These are phyloP conservation scores for Adelognathus sp. DNA, from an alignment of 2,888 invertebrate genomes.

Conservation along the genomic window DNA sequence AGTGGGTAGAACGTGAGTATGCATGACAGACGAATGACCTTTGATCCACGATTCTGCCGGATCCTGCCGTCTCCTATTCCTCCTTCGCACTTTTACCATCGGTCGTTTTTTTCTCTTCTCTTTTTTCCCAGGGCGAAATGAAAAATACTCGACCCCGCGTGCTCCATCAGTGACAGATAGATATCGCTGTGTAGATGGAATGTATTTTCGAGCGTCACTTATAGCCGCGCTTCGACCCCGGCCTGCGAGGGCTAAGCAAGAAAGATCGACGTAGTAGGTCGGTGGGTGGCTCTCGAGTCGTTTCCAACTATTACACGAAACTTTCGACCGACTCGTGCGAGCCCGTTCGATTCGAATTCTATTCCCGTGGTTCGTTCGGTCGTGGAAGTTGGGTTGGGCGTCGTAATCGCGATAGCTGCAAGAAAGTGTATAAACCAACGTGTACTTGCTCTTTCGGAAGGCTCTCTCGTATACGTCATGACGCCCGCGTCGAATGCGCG, in stretches of 20 bases:
- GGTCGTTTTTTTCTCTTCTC: neutral
- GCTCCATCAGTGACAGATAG: neutral
- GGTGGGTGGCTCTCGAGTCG: neutral
- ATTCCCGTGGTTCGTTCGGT: slow-evolving; percentile 57
- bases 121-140: neutral
- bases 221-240: neutral
- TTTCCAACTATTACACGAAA: slow-evolving; percentile 64
- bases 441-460: slow-evolving; percentile 1
- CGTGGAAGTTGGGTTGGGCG: neutral
- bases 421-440: slow-evolving; percentile 4
- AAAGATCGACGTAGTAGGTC: neutral
- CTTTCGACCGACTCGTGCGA: slow-evolving; percentile 46
- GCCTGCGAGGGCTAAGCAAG: neutral
- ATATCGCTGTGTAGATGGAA: neutral
- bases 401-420: neutral
- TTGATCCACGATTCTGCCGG: neutral
- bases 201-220: slow-evolving; percentile 26
- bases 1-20: neutral
- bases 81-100: neutral
- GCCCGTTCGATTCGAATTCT: slow-evolving; percentile 67
- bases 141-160: neutral
- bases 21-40: neutral
- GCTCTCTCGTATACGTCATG: slow-evolving; percentile 13
- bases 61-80: neutral
- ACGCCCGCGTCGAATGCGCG: slow-evolving; percentile 9